Conservation (phyloP, 2,113 vertebrate species). For the Pollachius pollachius region DNA sequence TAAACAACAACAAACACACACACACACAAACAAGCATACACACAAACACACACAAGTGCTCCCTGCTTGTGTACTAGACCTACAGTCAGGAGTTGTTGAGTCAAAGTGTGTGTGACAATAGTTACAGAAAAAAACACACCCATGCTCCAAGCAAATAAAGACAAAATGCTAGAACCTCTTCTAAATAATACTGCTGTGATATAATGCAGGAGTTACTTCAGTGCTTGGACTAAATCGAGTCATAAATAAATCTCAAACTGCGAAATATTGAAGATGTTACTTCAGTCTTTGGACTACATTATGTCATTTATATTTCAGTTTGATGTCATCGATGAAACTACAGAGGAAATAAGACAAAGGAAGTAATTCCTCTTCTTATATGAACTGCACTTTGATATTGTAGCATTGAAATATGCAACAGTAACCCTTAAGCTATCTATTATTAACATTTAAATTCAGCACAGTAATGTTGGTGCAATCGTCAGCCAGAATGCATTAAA, state of each 20-base stretch:
- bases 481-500: not conserved
- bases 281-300: constrained; percentile 1
- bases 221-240: no score
- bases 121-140: no score
- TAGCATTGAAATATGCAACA: constrained; percentile 12
- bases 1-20: not conserved
- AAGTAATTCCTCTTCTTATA: not conserved
- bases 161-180: no score
- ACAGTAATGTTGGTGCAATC: not conserved
- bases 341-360: not conserved
- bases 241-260: no score
- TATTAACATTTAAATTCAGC: not conserved
- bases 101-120: no score
- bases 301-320: constrained; percentile 22
- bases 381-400: constrained; percentile 6
- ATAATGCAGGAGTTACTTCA: no score
- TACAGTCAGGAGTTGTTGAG: no score
- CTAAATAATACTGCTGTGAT: no score
- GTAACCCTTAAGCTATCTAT: constrained; percentile 3
- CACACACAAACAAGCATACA: not conserved
- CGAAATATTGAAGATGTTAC: constrained; percentile 9
- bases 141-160: no score
- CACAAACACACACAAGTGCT: not conserved
- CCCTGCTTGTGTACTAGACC: no score
- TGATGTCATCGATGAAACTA: constrained; percentile 3